Evolutionary conservation across 2,113 vertebrate species (phyloP), one percentile per base, ranked within the genome.

Genomic region (Felis chaus): DNA sequence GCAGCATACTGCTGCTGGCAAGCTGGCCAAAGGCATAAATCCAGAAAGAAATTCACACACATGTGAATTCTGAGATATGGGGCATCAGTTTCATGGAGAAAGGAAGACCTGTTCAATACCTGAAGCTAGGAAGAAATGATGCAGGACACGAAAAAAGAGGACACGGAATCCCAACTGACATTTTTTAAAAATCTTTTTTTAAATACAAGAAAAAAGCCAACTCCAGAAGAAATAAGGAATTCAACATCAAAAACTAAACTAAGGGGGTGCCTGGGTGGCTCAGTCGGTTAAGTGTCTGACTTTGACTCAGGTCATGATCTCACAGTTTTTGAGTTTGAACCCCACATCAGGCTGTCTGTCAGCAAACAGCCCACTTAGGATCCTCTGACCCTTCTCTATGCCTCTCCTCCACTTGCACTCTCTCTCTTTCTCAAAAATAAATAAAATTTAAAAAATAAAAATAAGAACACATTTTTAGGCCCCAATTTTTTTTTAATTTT

Each of bases 1-100:
- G n/a, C 31, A 61, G 71, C 9, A 7, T 3, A 1, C 3, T 4
- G n/a, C 2, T 12, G 31, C 4, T 7, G 31, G 9, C 9, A 48
- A 39, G 23, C 29, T 27, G 31, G 63, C 9, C 3, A 48, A 36
- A 80, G 61, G 13, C 57, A 27, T 18, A 36, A 23, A 3, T 19
- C 25, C 45, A 45, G 65, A 57, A 36, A 39, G 8, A 55, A 48
- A 48, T 2, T 10, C 10, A 3, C 1, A 0, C 21, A 45, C 27
- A 2, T 11, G 7, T 55, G 63, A 31, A 41, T 78, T 41, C 63
- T 14, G 7, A n/a, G 78, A 39, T 11, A 19, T 69, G 12, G 19
- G 23, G 2, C 2, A 23, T 36, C 68, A 63, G 39, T 6, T 16
- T 25, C 0, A 7, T 0, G 31, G 10, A 48, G 66, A 83, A 48